These are phyloP conservation scores for Scalopus aquaticus DNA, from an alignment of 2,113 vertebrate species.

Conservation along the genomic window DNA sequence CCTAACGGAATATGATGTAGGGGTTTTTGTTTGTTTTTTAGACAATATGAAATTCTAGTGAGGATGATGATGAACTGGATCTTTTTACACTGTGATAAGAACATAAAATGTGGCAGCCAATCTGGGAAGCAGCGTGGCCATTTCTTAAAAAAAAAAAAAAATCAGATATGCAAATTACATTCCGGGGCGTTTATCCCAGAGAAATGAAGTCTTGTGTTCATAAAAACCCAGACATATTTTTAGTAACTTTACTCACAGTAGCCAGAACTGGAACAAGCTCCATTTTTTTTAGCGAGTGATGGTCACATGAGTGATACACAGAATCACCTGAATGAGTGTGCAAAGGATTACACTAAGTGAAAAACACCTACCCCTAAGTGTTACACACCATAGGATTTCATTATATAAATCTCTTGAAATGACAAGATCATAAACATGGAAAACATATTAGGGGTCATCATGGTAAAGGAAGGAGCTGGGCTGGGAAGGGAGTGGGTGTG, in stretches of 20 bases:
- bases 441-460: background rate
- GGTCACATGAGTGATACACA: background rate
- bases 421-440: background rate
- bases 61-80: background rate
- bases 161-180: background rate
- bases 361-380: background rate
- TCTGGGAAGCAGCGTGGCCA: background rate
- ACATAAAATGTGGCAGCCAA: background rate
- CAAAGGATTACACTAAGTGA: background rate
- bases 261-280: background rate
- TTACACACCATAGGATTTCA: background rate
- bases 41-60: conserved; percentile 12
- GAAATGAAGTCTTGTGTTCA: background rate
- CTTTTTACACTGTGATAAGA: background rate
- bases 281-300: background rate
- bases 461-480: background rate
- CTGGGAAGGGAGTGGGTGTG: background rate
- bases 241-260: background rate
- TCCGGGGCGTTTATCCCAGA: background rate
- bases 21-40: background rate
- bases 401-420: background rate
- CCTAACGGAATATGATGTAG: background rate
- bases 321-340: background rate
- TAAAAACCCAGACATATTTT: background rate
- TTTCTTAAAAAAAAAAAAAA: background rate